Evolutionary conservation across 2,888 invertebrate species (phyloP), one percentile per base, ranked within the genome.

Genomic region (Sepioteuthis lessoniana): DNA sequence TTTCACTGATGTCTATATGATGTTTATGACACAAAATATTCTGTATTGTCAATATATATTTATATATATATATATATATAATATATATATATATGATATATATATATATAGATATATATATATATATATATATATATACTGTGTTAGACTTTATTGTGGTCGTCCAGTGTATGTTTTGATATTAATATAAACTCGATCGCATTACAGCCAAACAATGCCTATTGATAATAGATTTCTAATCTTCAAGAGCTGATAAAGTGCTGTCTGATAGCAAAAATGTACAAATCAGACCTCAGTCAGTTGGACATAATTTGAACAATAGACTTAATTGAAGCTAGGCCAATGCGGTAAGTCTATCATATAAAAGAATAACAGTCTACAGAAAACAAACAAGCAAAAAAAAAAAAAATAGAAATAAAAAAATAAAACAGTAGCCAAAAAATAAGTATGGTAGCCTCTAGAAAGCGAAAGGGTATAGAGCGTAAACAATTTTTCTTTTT

Each of bases 261-360:
- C 35, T 16, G 76, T 76, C 76, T 76, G 76, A n/a, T 16, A 76
- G 76, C 4, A 76, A 76, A n/a, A 76, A 76, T 76, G 76, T n/a
- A n/a, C 76, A 35, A 76, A 76, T 35, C 76, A 76, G n/a, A 35
- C 13, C 76, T 76, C n/a, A 76, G 76, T 76, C 76, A 76, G 76
- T 76, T 76, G 76, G 76, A 35, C 76, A 76, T 76, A 76, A 76
- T 76, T 76, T 76, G 76, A 76, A 76, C 76, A 76, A 76, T 76
- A 76, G 76, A 76, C 76, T 76, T 76, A 76, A 76, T 76, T 76
- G 76, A 76, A 76, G 76, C 13, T 35, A 76, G 76, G n/a, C 76
- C 76, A 76, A n/a, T 76, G 25, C 76, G 76, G n/a, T 35, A 76
- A 76, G 76, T n/a, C 76, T 76, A 35, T 76, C 35, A n/a, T n/a